Conservation (phyloP, 2,113 vertebrate genomes). For the Accipiter cooperii region DNA sequence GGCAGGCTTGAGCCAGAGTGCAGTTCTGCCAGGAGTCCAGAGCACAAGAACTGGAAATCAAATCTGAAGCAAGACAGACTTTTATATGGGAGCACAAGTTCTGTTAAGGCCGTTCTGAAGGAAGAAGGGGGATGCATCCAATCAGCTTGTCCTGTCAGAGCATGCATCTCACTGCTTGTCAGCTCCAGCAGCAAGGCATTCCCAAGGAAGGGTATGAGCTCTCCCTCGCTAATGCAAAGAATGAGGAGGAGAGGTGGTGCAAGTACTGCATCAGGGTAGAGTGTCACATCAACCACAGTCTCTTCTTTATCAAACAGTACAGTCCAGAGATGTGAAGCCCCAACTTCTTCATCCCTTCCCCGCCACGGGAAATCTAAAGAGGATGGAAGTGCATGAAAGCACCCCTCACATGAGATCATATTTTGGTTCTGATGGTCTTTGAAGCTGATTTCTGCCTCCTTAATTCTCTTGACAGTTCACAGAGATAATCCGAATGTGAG, state of each 20-base stretch:
- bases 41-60: neutral
- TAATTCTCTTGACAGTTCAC: neutral
- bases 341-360: neutral
- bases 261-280: neutral
- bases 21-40: neutral
- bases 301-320: neutral
- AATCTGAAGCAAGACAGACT: neutral
- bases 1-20: neutral
- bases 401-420: neutral
- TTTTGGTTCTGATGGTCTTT: neutral
- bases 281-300: neutral
- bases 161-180: neutral
- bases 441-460: constrained; percentile 20
- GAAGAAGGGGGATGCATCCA: neutral
- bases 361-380: neutral
- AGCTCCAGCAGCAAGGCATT: neutral
- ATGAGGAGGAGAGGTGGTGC: neutral
- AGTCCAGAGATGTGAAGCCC: neutral
- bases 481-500: constrained; percentile 4
- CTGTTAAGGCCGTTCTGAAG: neutral
- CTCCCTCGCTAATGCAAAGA: neutral
- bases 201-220: neutral
- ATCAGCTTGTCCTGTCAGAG: neutral
- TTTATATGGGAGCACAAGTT: neutral
- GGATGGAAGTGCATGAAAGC: neutral